Percentiles rank a stretch among this genome's conserved stretches.
These are phyloP conservation scores for Syngnathus typhle DNA, from an alignment of 2,113 vertebrate species.

Conservation along the genomic window DNA sequence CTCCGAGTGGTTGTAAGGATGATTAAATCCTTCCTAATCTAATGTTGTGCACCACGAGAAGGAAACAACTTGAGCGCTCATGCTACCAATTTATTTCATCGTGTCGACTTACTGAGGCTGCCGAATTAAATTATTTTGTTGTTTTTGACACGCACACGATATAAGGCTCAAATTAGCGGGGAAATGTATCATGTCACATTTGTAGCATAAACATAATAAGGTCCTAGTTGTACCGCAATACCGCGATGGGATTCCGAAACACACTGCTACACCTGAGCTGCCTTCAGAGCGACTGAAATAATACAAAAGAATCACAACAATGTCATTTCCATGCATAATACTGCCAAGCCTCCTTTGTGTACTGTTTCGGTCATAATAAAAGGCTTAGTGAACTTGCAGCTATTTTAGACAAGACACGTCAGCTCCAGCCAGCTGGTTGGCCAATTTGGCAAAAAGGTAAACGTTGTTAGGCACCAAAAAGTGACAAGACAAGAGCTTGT, in stretches of 20 bases:
- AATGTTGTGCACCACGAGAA: conserved; percentile 16
- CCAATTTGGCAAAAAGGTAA: conserved; percentile 22
- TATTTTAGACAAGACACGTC: conserved; percentile 7
- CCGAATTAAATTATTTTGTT: conserved; percentile 30
- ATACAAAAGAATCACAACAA: background rate
- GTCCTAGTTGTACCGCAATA: conserved; percentile 31
- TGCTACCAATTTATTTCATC: conserved; percentile 3
- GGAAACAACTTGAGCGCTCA: background rate
- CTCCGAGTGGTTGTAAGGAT: conserved; percentile 14
- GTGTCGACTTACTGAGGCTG: background rate
- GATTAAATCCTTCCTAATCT: conserved; percentile 30
- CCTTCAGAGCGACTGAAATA: conserved; percentile 19
- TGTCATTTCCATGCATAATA: background rate
- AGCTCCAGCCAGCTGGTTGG: conserved; percentile 25
- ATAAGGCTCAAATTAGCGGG: conserved; percentile 31
- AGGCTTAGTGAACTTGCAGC: background rate
- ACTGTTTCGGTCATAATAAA: background rate
- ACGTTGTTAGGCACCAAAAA: conserved; percentile 54
- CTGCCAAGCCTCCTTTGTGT: background rate
- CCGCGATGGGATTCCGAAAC: conserved; percentile 35
- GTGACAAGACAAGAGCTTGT: conserved; percentile 41
- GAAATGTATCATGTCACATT: conserved; percentile 28
- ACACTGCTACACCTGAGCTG: conserved; percentile 43
- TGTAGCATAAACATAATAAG: conserved; percentile 14
- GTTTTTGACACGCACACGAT: conserved; percentile 23